Conservation (phyloP, 2,888 invertebrate genomes). For the Ophion ellenae region DNA sequence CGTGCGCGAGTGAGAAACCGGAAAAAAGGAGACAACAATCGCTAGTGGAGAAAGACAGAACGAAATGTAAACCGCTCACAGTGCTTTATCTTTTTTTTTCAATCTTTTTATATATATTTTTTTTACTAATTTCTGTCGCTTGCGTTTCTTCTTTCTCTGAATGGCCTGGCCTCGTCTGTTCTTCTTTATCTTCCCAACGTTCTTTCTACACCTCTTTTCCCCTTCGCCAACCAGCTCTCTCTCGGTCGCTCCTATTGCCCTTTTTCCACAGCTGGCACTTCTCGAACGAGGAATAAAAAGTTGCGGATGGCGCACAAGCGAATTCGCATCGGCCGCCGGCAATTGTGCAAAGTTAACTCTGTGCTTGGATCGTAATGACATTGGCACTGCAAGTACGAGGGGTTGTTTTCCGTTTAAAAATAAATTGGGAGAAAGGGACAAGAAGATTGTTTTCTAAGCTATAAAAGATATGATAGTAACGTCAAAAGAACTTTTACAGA, state of each 20-base stretch:
- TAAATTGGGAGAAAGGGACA: no score
- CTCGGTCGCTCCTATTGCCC: conserved; percentile 30
- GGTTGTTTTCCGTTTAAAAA: no score
- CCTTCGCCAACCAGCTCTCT: conserved; percentile 1
- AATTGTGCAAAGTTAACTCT: neutral
- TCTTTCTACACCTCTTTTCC: conserved; percentile 15
- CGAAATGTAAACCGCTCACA: conserved; percentile 41
- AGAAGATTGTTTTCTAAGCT: no score
- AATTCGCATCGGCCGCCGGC: conserved; percentile 13
- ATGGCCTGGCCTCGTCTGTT: conserved; percentile 13
- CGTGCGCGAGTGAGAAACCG: conserved; percentile 46
- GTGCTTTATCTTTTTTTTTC: conserved; percentile 7
- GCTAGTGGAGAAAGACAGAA: conserved; percentile 41
- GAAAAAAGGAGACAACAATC: conserved; percentile 27
- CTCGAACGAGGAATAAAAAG: conserved; percentile 5
- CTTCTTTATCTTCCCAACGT: conserved; percentile 52
- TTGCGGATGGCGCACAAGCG: conserved; percentile 2
- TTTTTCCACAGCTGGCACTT: conserved; percentile 44
- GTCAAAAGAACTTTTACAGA: no score
- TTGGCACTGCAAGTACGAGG: no score
- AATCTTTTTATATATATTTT: conserved; percentile 23
- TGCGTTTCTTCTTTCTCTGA: conserved; percentile 28
- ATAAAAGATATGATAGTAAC: no score
- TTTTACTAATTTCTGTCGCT: conserved; percentile 47
- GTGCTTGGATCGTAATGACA: no score